Conservation (phyloP, 37 sponge, comb jelly and placozoan species). For the Cladorhizidae sp. region DNA sequence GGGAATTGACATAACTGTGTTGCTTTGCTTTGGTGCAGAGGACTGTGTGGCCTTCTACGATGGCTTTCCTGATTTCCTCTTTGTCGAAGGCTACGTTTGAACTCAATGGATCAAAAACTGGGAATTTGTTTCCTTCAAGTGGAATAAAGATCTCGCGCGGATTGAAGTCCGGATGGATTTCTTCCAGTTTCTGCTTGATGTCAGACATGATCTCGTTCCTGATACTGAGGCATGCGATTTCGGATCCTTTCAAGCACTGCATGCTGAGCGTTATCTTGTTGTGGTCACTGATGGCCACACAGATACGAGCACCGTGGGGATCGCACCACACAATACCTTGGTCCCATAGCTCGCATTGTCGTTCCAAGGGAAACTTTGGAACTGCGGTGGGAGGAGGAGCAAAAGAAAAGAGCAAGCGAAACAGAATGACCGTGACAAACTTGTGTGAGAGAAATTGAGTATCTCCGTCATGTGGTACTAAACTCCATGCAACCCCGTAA, state of each 20-base stretch:
- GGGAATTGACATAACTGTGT: neutral
- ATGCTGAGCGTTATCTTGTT: conserved; percentile 24
- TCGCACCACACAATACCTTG: neutral
- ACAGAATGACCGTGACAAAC: conserved; percentile 12
- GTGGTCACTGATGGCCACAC: conserved; percentile 10
- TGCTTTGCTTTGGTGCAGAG: neutral
- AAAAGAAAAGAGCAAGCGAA: conserved; percentile 10
- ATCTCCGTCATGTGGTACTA: neutral
- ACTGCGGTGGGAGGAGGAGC: neutral
- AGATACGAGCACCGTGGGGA: neutral
- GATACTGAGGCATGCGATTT: conserved; percentile 16
- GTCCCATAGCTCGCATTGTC: neutral
- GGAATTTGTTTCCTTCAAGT: neutral
- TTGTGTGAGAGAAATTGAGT: conserved; percentile 10
- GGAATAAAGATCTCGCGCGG: conserved; percentile 14
- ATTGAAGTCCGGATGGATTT: conserved; percentile 1
- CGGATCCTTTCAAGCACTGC: neutral
- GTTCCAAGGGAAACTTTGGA: neutral
- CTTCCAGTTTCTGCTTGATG: neutral
- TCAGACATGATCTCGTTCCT: conserved; percentile 18
- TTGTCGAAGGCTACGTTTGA: neutral
- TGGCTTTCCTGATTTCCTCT: neutral
- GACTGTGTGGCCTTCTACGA: neutral
- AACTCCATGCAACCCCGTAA: conserved; percentile 28
- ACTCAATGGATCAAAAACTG: neutral